Evolutionary conservation across 2,797 vertebrate species (phyloP).

Genomic region (Onychomys torridus): DNA sequence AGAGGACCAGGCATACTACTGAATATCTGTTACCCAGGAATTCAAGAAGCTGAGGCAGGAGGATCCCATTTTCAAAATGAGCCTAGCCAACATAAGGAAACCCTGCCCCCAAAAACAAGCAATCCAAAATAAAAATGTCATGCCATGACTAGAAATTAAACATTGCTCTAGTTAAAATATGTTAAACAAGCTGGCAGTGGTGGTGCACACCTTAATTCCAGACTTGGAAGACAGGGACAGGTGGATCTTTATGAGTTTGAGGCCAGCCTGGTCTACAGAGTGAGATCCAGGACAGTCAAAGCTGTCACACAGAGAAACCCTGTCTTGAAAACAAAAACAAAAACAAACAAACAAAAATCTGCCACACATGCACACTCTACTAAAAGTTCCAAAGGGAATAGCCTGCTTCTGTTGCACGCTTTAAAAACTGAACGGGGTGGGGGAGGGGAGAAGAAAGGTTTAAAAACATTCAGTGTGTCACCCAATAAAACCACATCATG

Average conservation of each 20-base stretch:
- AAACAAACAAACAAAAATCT: not conserved
- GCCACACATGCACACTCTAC: not conserved
- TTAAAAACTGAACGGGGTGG: not conserved
- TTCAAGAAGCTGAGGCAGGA: not conserved
- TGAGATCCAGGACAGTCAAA: not conserved
- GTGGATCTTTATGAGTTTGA: not conserved
- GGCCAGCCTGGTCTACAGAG: not conserved
- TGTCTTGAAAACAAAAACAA: not conserved
- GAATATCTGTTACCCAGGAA: not conserved
- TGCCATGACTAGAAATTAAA: slow-evolving; percentile 16
- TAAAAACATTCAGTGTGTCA: not conserved
- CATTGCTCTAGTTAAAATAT: not conserved
- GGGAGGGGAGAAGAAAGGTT: not conserved
- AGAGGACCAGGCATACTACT: not conserved
- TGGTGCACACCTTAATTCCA: not conserved
- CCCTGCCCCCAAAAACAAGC: not conserved
- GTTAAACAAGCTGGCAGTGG: not conserved
- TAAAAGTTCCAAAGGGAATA: not conserved
- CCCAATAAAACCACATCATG: not conserved
- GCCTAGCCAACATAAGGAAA: not conserved
- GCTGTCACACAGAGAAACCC: not conserved
- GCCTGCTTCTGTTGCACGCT: not conserved
- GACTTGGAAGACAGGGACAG: not conserved
- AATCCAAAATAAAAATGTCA: not conserved
- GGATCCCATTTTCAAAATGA: not conserved